Evolutionary conservation across 2,888 invertebrate species (phyloP).

Genomic region (Syrphus vitripennis): DNA sequence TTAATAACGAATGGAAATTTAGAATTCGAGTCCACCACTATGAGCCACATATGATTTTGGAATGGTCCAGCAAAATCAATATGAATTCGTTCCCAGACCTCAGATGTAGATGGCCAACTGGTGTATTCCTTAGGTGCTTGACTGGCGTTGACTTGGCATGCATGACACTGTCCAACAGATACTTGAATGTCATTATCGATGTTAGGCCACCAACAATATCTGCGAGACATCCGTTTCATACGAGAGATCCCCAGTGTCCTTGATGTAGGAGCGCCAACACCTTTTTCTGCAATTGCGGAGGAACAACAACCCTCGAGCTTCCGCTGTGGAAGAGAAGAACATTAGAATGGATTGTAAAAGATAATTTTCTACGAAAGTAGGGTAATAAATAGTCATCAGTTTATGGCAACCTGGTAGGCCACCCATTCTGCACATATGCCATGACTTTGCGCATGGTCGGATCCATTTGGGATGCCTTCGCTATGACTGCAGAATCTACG

Average conservation of each 20-base stretch:
- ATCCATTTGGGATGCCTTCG: slow-evolving; percentile 6
- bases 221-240: no score
- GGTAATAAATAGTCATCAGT: no score
- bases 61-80: slow-evolving; percentile 31
- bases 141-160: slow-evolving; percentile 4
- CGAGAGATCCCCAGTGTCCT: no score
- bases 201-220: no score
- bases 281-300: background rate
- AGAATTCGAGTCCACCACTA: slow-evolving; percentile 16
- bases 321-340: slow-evolving; percentile 17
- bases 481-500: no score
- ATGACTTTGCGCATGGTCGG: background rate
- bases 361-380: slow-evolving; percentile 28
- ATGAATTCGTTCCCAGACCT: slow-evolving; percentile 4
- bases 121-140: slow-evolving; percentile 15
- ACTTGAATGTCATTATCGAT: background rate
- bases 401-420: slow-evolving; percentile 8
- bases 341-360: background rate
- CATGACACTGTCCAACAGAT: background rate
- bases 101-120: slow-evolving; percentile 1
- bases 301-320: background rate
- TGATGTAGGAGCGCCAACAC: no score
- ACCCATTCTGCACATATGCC: slow-evolving; percentile 30
- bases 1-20: slow-evolving; percentile 27
- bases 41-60: slow-evolving; percentile 8